Base-by-base conservation (phyloP, 1,140 invertebrate species). In the Bombus difficillimus region DNA sequence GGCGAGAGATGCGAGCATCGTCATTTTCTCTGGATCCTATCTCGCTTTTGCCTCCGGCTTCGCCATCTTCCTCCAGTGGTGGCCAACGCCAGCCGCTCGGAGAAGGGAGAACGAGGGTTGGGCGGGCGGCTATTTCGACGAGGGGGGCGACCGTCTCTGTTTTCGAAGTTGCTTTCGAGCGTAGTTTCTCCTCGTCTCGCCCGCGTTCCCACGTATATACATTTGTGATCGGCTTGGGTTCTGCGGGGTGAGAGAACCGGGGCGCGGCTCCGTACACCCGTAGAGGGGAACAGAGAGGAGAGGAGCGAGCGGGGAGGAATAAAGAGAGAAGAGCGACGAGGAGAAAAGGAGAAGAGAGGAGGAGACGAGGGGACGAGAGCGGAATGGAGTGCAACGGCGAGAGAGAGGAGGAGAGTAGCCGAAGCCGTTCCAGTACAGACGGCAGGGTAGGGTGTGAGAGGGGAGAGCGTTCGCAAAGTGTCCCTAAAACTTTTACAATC, bases 401-500 rank as follows among this genome's bases (percentile, higher is more conserved):
- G 75, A 73, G 73, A 62, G 59, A 32, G 34, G 59, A 32, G 34
- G 18, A 59, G 13, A 34, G 76, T 32, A 64, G 73, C 41, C 41
- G 66, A n/a, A 78, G 66, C 66, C 18, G 75, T 43, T 13, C 10
- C 22, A 41, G 25, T 15, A 9, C 12, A 22, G 68, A 37, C 37
- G 57, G 57, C 34, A 10, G 71, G 53, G 43, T 71, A 71, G 71
- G 73, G 81, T 41, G 81, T 34, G 37, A 77, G 88, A 90, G 91
- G 91, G 92, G 93, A 92, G 93, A 94, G 95, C 94, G 95, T 95
- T 95, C 95, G 95, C 95, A 96, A 96, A 96, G 95, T 95, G 95
- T 96, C 96, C 96, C 96, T 96, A 96, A 96, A 96, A 96, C 95
- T 96, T 96, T 96, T 96, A 96, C 96, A 96, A 96, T 96, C 96